Conservation (phyloP, 1,140 invertebrate species). For the Lasioglossum albipes region DNA sequence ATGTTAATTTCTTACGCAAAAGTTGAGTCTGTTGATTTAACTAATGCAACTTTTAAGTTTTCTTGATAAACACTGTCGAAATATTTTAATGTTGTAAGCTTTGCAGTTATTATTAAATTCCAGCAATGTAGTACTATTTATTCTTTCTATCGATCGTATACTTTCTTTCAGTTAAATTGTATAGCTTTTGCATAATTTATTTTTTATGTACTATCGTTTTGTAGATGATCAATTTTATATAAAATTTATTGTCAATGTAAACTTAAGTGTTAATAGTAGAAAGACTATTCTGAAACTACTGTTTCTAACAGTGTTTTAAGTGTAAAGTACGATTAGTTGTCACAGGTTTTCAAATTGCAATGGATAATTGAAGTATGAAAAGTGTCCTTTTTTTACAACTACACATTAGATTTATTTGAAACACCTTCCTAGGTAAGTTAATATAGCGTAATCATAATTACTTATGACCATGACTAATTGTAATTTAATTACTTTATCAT, state of each 20-base stretch:
- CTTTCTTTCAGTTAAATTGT: no score
- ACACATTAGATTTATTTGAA: background rate
- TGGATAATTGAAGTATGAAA: background rate
- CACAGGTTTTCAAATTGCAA: background rate
- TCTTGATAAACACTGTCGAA: background rate
- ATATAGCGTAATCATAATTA: background rate
- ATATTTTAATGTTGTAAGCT: background rate
- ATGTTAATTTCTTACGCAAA: constrained; percentile 40
- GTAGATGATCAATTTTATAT: background rate
- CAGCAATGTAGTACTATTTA: background rate
- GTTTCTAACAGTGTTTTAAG: background rate
- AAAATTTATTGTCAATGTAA: background rate
- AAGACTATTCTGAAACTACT: background rate
- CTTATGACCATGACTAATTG: background rate
- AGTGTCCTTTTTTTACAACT: background rate
- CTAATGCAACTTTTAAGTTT: constrained; percentile 4
- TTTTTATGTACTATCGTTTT: background rate
- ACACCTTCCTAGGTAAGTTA: constrained; percentile 7
- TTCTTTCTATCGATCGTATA: background rate
- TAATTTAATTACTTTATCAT: background rate
- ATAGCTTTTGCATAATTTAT: background rate
- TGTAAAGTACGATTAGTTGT: background rate
- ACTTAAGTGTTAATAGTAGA: background rate
- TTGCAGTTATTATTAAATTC: background rate
- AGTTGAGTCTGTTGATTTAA: constrained; percentile 37